A percentile compares a stretch with the other conserved stretches of the same genome.
phyloP scores from a whole-genome alignment of 1,140 invertebrate genomes.

The Magallana ariakensis region DNA sequence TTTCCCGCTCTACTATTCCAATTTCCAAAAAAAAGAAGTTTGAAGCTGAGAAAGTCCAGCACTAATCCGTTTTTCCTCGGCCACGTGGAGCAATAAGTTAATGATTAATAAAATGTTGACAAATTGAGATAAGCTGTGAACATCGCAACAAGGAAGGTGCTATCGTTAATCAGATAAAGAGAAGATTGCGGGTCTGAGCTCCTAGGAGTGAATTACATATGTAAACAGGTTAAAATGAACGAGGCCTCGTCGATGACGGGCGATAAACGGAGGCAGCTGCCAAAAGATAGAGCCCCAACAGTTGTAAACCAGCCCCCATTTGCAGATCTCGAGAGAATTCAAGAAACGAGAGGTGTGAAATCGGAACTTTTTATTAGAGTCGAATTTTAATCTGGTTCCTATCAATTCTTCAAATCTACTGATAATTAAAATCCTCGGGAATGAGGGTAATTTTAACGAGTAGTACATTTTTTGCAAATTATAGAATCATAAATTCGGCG shows the following conservation, averaged over 20 bases:
- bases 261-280: constrained; percentile 25
- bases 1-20: no score
- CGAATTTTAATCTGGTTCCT: not conserved
- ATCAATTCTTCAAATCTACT: not conserved
- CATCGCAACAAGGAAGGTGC: constrained; percentile 33
- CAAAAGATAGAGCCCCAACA: not conserved
- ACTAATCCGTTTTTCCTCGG: not conserved
- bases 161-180: constrained; percentile 29
- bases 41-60: not conserved
- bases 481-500: no score
- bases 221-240: constrained; percentile 13
- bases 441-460: no score
- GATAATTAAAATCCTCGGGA: not conserved
- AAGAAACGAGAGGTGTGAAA: constrained; percentile 20
- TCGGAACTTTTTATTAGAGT: constrained; percentile 12
- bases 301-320: constrained; percentile 7
- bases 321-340: not conserved
- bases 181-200: not conserved
- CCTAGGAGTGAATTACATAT: constrained; percentile 16
- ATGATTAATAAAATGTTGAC: constrained; percentile 47
- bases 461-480: no score
- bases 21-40: no score
- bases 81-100: constrained; percentile 43
- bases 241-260: not conserved
- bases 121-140: constrained; percentile 23